phyloP scores from a whole-genome alignment of 2,113 vertebrate genomes.

The Crotalus tigris region DNA sequence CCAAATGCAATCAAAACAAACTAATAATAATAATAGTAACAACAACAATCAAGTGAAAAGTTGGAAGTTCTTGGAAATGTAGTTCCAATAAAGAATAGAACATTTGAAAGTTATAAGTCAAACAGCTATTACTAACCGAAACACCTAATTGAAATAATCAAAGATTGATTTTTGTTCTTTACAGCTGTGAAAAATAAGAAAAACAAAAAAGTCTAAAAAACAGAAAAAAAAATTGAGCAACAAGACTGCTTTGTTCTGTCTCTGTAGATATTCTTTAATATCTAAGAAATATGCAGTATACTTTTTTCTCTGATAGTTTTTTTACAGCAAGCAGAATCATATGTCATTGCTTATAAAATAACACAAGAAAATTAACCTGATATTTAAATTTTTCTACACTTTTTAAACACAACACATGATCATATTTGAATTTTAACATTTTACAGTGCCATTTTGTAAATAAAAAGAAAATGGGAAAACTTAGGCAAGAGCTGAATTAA shows the following conservation, averaged over 20 bases:
- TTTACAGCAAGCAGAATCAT: neutral
- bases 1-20: neutral
- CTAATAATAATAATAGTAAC: neutral
- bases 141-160: constrained; percentile 33
- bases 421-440: neutral
- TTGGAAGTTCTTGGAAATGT: neutral
- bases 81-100: neutral
- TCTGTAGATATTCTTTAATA: neutral
- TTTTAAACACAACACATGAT: neutral
- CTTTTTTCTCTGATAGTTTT: neutral
- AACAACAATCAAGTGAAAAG: neutral
- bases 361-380: neutral
- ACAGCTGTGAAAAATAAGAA: constrained; percentile 40
- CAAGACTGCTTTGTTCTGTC: neutral
- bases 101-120: constrained; percentile 35
- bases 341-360: neutral
- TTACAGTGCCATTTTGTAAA: neutral
- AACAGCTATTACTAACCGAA: constrained; percentile 36
- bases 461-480: neutral
- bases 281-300: neutral
- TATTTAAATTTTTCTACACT: neutral
- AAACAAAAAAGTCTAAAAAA: constrained; percentile 38
- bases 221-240: neutral
- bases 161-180: constrained; percentile 42
- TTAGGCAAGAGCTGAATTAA: neutral